Conservation (phyloP, 1,140 invertebrate genomes). For the Whitmania pigra region DNA sequence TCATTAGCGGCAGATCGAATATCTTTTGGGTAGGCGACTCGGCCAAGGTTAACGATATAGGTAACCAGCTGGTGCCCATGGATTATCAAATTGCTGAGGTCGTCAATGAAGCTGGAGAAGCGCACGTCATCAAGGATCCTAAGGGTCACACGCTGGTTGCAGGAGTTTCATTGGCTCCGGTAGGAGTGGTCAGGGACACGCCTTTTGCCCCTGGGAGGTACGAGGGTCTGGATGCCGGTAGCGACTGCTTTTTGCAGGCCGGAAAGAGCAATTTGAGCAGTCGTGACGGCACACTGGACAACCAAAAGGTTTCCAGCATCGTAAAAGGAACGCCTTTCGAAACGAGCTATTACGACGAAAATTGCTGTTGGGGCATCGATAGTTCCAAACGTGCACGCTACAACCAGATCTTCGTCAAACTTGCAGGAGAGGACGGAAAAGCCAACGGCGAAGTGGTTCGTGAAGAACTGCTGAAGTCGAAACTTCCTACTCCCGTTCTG, state of each 20-base stretch:
- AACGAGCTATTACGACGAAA: background rate
- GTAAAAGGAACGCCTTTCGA: background rate
- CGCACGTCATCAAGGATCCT: background rate
- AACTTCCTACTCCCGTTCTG: constrained; percentile 89
- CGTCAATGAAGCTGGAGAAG: background rate
- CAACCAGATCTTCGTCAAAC: constrained; percentile 70
- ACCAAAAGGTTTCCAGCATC: background rate
- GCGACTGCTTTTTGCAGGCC: background rate
- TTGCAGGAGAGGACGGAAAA: constrained; percentile 83
- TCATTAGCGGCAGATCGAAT: background rate
- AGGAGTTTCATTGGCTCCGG: background rate
- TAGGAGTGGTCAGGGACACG: background rate
- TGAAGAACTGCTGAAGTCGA: constrained; percentile 90
- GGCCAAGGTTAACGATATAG: background rate
- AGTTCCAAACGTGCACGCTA: constrained; percentile 55
- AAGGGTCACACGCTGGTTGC: background rate
- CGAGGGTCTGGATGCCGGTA: constrained; percentile 8
- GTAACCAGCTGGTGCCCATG: background rate
- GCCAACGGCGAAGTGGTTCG: constrained; percentile 82
- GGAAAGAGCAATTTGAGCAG: background rate
- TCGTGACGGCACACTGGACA: background rate
- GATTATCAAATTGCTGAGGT: background rate
- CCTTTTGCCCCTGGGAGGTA: constrained; percentile 5
- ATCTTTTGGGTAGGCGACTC: background rate
- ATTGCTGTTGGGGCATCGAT: background rate